Evolutionary conservation across 2,113 vertebrate genomes (phyloP), one percentile per base, ranked within the genome.

Genomic region (Physeter macrocephalus): DNA sequence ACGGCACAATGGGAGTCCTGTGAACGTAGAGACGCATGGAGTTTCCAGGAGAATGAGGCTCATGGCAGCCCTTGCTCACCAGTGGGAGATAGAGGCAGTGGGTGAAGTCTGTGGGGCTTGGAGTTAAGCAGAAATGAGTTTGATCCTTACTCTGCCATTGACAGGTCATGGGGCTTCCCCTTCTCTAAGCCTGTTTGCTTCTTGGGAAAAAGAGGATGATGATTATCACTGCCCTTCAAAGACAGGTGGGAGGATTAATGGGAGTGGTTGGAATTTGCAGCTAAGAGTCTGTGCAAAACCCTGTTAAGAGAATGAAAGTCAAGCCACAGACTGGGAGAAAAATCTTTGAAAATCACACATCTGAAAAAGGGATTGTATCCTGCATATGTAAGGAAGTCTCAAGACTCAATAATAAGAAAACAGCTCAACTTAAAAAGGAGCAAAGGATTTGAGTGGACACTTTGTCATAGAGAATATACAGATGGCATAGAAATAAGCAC

Each of bases 361-460:
- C 43, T 57, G 64, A 49, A 39, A 57, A 90, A 36, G 27, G 8
- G 8, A 57, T 36, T 66, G 6, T 54, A 81, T 46, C 66, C 29
- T 36, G 17, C 46, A 81, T 81, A 54, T 43, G 54, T 46, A 81
- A 75, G 93, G 66, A 85, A n/a, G 13, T 41, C 66, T 90, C 67
- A 82, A 86, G 69, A 74, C 27, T 74, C 85, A 95, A 20, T 43
- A 46, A 54, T 21, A 36, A 67, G 59, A 34, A 41, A 59, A 74
- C 41, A 61, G 4, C n/a, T 29, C 29, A n/a, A 46, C 66, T 74
- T 46, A 20, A 88, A 95, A 92, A 66, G 7, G 43, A 64, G 12
- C 36, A 72, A 43, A 88, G 43, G 83, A 81, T 66, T 91, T 39
- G 34, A 39, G 46, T 27, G 27, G 61, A 46, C 25, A n/a, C 11